These are phyloP conservation scores for Biston stratarius DNA, from an alignment of 2,888 invertebrate species.

Conservation along the genomic window DNA sequence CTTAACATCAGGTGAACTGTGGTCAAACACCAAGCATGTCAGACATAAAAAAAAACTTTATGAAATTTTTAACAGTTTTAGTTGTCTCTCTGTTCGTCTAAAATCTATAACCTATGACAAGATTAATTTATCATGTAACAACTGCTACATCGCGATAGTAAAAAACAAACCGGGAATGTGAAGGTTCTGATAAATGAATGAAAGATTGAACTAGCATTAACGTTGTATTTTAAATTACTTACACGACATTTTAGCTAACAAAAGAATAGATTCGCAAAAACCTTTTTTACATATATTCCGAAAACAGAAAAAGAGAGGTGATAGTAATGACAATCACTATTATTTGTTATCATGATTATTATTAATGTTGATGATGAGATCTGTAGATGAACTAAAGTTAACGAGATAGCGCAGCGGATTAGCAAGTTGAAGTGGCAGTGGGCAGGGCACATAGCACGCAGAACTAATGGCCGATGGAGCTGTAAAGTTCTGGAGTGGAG, in stretches of 20 bases:
- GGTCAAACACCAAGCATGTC: too few relatives aligned
- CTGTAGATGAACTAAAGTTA: too few relatives aligned
- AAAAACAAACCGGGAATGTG: slow-evolving; percentile 31
- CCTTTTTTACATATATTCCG: neutral
- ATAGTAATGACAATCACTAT: too few relatives aligned
- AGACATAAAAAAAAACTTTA: too few relatives aligned
- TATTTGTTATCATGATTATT: too few relatives aligned
- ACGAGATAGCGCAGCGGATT: too few relatives aligned
- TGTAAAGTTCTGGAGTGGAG: too few relatives aligned
- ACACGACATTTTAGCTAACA: neutral
- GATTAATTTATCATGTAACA: slow-evolving; percentile 78
- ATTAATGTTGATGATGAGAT: too few relatives aligned
- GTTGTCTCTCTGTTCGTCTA: neutral
- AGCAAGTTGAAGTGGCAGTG: too few relatives aligned
- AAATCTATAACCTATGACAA: slow-evolving; percentile 56
- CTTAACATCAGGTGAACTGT: too few relatives aligned
- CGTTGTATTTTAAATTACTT: neutral
- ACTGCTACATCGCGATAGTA: slow-evolving; percentile 53
- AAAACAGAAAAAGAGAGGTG: neutral
- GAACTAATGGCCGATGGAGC: too few relatives aligned
- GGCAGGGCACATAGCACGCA: too few relatives aligned
- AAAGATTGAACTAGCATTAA: slow-evolving; percentile 7
- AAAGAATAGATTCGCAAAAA: neutral
- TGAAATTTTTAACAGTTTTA: neutral
- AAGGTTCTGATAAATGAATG: slow-evolving; percentile 29